Evolutionary conservation across 2,888 invertebrate genomes (phyloP), one percentile per base, ranked within the genome.

Genomic region (Mythimna loreyi): DNA sequence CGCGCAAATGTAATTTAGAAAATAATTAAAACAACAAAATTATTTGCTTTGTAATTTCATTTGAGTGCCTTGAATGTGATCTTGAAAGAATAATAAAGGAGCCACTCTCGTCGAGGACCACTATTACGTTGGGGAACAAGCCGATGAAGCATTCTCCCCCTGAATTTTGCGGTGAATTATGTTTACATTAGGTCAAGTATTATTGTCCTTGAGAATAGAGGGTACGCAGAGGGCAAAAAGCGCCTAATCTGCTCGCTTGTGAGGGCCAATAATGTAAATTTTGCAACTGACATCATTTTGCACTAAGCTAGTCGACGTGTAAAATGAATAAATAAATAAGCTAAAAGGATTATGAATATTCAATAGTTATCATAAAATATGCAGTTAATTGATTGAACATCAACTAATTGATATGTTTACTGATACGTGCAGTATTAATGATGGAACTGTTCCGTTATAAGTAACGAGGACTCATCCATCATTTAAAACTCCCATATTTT

Each of bases 141-240:
- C 69, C 73, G 75, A 81, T 85, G 75, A 73, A 79, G 71, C 72
- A 67, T 63, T 62, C 30, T 80, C 62, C 80, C 83, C 79, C 75
- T 70, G 75, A 86, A 78, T 79, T 80, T 81, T 79, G 71, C 68
- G 70, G 77, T 73, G 70, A 81, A 80, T 80, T 82, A 75, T 84
- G 82, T 82, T 84, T 75, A 85, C 79, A 86, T 86, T 82, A 85
- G 80, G 86, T 81, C 85, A 85, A 86, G 86, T 84, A 77, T 80
- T 66, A 86, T 82, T 81, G 82, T 82, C 74, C 82, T 78, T 78
- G 75, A 74, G 80, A 78, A 81, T 70, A 60, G 72, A 78, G 73
- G 77, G 75, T 64, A 40, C 4, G 16, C 19, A 64, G 62, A 68
- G 69, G 67, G 60, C 45, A 72, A 79, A 84, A 83, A 81, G 59